phyloP scores from a whole-genome alignment of 92 coral and sea anemone genomes.

The Hydrozoanthus gracilis region DNA sequence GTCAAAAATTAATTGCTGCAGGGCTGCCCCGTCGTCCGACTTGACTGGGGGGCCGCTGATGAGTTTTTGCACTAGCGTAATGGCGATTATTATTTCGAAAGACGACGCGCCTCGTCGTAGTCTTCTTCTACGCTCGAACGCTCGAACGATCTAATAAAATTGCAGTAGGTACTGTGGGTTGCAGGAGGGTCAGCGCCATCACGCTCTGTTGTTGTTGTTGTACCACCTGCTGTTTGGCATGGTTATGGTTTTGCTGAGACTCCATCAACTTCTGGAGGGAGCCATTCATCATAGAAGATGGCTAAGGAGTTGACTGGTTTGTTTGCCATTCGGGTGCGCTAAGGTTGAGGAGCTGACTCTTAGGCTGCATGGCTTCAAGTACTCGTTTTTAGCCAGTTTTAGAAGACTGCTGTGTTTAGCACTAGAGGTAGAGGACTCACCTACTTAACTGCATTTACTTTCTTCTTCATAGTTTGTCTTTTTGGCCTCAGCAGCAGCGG shows the following conservation, averaged over 20 bases:
- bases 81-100: constrained; percentile 21
- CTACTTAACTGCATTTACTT: background rate
- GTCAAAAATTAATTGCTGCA: background rate
- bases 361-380: background rate
- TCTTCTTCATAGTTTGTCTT: constrained; percentile 8
- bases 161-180: constrained; percentile 20
- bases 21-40: constrained; percentile 39
- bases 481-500: constrained; percentile 48
- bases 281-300: no score
- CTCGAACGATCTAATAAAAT: constrained; percentile 1
- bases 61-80: constrained; percentile 30
- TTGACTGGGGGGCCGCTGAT: background rate
- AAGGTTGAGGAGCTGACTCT: no score
- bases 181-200: no score
- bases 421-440: background rate
- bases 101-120: constrained; percentile 20
- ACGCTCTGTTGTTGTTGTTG: no score
- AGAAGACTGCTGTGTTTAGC: constrained; percentile 1
- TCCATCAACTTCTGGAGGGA: no score
- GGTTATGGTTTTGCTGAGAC: no score
- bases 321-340: no score
- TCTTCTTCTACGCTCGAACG: constrained; percentile 14
- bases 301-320: no score
- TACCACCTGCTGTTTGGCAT: no score
- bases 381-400: background rate